phyloP scores from a whole-genome alignment of 2,797 vertebrate genomes.

The Cheracebus regulus region DNA sequence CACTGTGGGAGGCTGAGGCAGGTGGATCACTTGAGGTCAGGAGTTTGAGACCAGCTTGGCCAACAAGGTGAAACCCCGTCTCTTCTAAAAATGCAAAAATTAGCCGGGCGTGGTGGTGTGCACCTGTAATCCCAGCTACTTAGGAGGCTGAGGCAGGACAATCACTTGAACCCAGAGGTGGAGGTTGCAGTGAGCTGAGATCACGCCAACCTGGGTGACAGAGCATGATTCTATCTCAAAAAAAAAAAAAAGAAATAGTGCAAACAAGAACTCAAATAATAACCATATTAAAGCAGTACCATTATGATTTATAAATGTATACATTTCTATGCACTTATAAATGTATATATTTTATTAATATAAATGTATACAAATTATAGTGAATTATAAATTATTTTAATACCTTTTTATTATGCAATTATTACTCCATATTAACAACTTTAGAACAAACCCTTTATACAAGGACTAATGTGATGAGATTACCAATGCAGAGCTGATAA shows the following conservation, averaged over 20 bases:
- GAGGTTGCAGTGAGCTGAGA: background rate
- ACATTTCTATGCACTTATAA: background rate
- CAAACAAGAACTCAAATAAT: background rate
- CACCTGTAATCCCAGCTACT: background rate
- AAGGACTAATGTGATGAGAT: background rate
- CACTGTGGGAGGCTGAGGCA: background rate
- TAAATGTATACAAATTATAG: background rate
- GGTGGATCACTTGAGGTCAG: background rate
- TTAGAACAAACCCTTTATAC: background rate
- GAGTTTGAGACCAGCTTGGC: background rate
- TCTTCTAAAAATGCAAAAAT: background rate
- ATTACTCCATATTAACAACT: slow-evolving; percentile 52
- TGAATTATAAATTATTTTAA: background rate
- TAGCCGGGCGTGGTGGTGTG: background rate
- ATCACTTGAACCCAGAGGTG: background rate
- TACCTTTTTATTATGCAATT: slow-evolving; percentile 48
- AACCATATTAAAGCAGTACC: background rate
- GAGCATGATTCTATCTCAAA: background rate
- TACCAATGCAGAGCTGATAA: background rate
- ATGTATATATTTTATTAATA: background rate
- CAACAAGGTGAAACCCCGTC: background rate
- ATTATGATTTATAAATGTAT: background rate
- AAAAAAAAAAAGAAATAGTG: background rate
- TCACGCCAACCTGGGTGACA: background rate
- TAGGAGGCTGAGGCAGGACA: background rate